A percentile compares a stretch with the other conserved stretches of the same genome.
Conservation (phyloP, 1,140 invertebrate species). For the Chrysoperla carnea region DNA sequence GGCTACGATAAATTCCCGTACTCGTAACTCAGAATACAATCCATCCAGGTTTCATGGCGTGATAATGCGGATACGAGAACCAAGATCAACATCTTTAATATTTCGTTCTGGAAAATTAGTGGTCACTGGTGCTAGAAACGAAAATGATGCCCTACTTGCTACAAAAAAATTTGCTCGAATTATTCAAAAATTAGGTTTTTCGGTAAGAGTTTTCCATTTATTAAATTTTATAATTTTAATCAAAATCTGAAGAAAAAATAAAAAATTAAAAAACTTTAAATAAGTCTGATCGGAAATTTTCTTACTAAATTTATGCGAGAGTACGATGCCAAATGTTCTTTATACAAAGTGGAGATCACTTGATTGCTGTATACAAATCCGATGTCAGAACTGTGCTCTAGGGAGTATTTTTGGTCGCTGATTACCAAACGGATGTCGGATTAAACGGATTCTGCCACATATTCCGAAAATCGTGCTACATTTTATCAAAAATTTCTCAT, state of each 20-base stretch:
- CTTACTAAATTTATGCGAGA: too few species aligned
- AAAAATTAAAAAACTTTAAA: too few species aligned
- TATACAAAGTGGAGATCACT: too few species aligned
- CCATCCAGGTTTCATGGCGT: slow-evolving; percentile 95
- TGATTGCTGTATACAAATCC: too few species aligned
- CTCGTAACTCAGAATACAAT: slow-evolving; percentile 98
- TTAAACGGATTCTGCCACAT: too few species aligned
- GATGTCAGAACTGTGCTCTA: too few species aligned
- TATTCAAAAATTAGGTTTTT: slow-evolving; percentile 93
- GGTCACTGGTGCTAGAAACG: slow-evolving; percentile 94
- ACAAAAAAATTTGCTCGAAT: slow-evolving; percentile 96
- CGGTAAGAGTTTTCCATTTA: slow-evolving; percentile 50
- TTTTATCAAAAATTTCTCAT: too few species aligned
- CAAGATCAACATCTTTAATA: slow-evolving; percentile 90
- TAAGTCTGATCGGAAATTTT: too few species aligned
- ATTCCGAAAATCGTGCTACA: too few species aligned
- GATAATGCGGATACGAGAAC: slow-evolving; percentile 94
- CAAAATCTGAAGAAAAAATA: slow-evolving; percentile 2
- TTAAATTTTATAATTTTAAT: slow-evolving; percentile 3
- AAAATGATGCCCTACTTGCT: slow-evolving; percentile 82
- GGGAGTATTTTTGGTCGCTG: too few species aligned
- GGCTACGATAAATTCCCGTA: slow-evolving; percentile 84
- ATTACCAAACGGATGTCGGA: too few species aligned
- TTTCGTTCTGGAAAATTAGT: slow-evolving; percentile 98
- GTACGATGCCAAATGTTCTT: too few species aligned